Conservation (phyloP, 1,140 invertebrate species). For the Panulirus ornatus region DNA sequence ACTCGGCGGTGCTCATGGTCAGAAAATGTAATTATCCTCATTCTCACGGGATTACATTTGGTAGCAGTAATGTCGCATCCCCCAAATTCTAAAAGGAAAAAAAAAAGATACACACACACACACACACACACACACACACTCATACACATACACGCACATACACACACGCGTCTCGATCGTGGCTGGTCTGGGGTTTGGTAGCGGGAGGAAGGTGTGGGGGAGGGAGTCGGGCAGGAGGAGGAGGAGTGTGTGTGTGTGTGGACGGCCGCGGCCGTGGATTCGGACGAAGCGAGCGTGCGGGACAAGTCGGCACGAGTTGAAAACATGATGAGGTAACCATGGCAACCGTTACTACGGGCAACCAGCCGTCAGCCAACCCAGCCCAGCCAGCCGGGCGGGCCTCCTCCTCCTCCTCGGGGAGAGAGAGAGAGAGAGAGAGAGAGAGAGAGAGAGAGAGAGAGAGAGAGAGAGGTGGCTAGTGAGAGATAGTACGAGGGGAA, state of each 20-base stretch:
- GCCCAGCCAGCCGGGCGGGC: constrained; percentile 1
- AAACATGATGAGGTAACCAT: constrained; percentile 61
- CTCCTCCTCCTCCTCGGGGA: neutral
- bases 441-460: neutral
- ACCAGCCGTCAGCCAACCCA: constrained; percentile 32
- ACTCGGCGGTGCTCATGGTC: constrained; percentile 12
- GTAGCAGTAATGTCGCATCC: neutral
- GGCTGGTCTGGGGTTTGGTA: no score
- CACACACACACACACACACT: no score
- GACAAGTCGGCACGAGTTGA: constrained; percentile 58
- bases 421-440: neutral
- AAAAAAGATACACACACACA: no score
- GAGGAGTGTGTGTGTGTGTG: no score
- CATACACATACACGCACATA: no score
- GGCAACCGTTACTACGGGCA: constrained; percentile 50
- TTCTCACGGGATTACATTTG: neutral
- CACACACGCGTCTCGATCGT: no score
- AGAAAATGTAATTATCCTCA: neutral
- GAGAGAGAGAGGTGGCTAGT: no score
- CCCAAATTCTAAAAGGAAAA: neutral
- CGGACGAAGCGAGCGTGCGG: constrained; percentile 34
- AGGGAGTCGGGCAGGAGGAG: no score
- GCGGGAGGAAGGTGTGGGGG: no score
- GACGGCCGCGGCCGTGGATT: neutral
- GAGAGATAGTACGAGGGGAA: no score